Evolutionary conservation across 2,888 invertebrate species (phyloP), one percentile per base, ranked within the genome.

Genomic region (Masnerella sp.): DNA sequence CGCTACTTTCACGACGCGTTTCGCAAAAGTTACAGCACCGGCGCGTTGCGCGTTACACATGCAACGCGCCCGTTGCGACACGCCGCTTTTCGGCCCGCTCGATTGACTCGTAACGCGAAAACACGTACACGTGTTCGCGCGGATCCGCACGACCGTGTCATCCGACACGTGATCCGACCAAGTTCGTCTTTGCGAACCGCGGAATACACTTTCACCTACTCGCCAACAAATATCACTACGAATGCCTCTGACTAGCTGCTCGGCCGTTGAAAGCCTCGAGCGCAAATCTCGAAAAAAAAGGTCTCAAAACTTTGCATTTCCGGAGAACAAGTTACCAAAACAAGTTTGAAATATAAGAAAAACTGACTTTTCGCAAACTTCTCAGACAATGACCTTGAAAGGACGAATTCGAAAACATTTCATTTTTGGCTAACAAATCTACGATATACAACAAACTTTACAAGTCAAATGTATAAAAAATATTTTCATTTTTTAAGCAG

Each of bases 1-100:
- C 58, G 67, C 42, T 58, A 49, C 67, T 67, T 67, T 67, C 67
- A 58, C 58, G 58, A 34, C 20, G 67, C 49, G 58, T 67, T 67
- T 67, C 67, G 56, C 58, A 67, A 67, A 67, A n/a, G 49, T 67
- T 67, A 67, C 67, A 58, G 58, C 56, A 67, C 42, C 52, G 43
- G 32, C 15, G 61, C 25, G 42, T 51, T 51, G 61, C 61, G 54
- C 65, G 40, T 58, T 34, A 52, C 30, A 18, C 11, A n/a, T n/a
- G n/a, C n/a, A 20, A 25, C 9, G 22, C 12, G 7, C 18, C 5
- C 11, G 34, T 67, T 58, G 34, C 67, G 58, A 56, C 49, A 62
- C 22, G 34, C 42, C 7, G n/a, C 30, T 22, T 22, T 14, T 30
- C 30, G 47, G 15, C 30, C 32, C 18, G 11, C 18, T 52, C 25